Conservation (phyloP, 1,140 invertebrate genomes). For the Apis laboriosa region DNA sequence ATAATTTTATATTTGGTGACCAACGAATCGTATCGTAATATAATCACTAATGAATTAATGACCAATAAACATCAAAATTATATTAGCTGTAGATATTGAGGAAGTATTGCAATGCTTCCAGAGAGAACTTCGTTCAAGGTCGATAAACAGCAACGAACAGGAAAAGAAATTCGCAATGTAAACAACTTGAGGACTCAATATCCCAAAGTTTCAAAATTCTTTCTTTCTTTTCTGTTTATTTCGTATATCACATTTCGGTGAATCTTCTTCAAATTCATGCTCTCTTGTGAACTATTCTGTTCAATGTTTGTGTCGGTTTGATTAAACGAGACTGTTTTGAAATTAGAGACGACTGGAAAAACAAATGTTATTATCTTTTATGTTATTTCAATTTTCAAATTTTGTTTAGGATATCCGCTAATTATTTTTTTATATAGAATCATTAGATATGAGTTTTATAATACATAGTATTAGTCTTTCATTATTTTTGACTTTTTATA, state of each 20-base stretch:
- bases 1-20: no score
- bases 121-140: not conserved
- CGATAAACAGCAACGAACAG: not conserved
- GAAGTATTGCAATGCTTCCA: not conserved
- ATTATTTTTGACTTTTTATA: no score
- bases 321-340: not conserved
- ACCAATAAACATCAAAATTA: not conserved
- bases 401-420: no score
- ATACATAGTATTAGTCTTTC: no score
- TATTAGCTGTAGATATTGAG: not conserved
- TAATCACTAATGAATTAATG: no score
- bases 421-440: no score
- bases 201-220: not conserved
- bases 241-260: not conserved
- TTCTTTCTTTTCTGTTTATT: not conserved
- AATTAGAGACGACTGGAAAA: no score
- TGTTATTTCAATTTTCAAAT: no score
- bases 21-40: no score
- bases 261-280: slow-evolving; percentile 13
- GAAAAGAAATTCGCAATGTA: not conserved
- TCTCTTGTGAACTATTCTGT: slow-evolving; percentile 20
- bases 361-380: no score
- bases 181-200: not conserved
- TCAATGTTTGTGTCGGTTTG: slow-evolving; percentile 27
- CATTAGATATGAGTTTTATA: no score